These are phyloP conservation scores for Cyrtonyx montezumae DNA, from an alignment of 2,113 vertebrate genomes.

Conservation along the genomic window DNA sequence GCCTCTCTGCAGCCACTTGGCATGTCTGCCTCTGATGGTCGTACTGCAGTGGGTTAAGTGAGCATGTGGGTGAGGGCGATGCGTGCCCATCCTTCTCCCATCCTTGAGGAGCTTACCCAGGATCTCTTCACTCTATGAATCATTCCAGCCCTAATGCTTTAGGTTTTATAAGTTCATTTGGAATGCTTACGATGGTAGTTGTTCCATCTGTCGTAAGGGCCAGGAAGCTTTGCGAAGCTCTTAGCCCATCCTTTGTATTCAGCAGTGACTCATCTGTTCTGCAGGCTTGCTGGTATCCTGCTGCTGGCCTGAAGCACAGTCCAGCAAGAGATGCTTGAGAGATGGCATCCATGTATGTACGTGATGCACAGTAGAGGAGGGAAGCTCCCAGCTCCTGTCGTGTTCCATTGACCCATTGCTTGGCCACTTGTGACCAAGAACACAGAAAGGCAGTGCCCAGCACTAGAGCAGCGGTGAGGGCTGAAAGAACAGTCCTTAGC, in stretches of 20 bases:
- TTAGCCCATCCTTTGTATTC: rapidly evolving
- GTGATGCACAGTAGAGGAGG: neutral
- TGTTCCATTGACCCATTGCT: neutral
- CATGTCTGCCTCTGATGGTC: neutral
- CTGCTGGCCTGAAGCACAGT: neutral
- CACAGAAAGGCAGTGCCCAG: neutral
- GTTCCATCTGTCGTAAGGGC: neutral
- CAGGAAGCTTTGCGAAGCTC: neutral
- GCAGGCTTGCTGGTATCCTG: neutral
- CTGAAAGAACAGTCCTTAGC: neutral
- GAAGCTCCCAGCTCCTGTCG: neutral
- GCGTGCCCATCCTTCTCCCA: rapidly evolving
- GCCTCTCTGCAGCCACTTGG: neutral
- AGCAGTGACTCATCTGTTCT: neutral
- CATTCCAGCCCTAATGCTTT: neutral
- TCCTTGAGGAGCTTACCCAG: neutral
- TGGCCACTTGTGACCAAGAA: neutral
- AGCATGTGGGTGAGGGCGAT: neutral
- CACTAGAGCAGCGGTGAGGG: rapidly evolving
- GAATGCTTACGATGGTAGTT: rapidly evolving
- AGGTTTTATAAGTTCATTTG: rapidly evolving
- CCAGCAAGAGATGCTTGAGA: neutral
- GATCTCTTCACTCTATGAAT: neutral
- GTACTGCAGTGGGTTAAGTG: neutral
- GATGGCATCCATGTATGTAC: rapidly evolving